Conservation (phyloP, 2,113 vertebrate species). For the Microcebus jonahi region DNA sequence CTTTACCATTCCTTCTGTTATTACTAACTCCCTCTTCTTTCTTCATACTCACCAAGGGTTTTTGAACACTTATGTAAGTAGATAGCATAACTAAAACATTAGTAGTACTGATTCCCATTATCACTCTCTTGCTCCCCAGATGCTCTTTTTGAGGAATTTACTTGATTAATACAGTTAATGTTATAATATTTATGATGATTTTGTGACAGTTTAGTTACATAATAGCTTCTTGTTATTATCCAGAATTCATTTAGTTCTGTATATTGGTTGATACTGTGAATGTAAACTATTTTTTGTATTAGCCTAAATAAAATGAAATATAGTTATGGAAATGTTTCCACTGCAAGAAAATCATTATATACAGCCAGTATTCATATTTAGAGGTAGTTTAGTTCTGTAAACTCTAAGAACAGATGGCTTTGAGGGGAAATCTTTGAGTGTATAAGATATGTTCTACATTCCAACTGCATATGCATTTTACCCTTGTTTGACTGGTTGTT, state of each 20-base stretch:
- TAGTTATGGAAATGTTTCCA: neutral
- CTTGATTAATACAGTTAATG: conserved; percentile 5
- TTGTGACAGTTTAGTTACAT: neutral
- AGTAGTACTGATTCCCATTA: neutral
- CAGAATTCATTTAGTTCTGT: neutral
- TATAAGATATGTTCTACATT: neutral
- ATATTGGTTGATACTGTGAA: neutral
- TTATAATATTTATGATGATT: neutral
- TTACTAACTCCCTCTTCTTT: neutral
- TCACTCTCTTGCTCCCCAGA: neutral
- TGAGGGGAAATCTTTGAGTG: neutral
- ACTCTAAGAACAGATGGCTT: neutral
- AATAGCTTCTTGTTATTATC: neutral
- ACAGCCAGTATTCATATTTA: neutral
- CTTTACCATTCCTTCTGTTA: neutral
- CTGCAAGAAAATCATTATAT: neutral
- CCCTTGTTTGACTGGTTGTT: neutral
- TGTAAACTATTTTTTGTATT: conserved; percentile 7
- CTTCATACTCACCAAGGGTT: neutral
- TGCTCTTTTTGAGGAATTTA: neutral
- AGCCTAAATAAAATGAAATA: conserved; percentile 13
- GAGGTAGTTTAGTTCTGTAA: neutral
- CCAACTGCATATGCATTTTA: neutral
- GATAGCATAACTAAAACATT: neutral
- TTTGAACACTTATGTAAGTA: neutral